A percentile compares a stretch with the other conserved stretches of the same genome.
Evolutionary conservation across 2,113 vertebrate species (phyloP).

Genomic region (Vireo altiloquus): DNA sequence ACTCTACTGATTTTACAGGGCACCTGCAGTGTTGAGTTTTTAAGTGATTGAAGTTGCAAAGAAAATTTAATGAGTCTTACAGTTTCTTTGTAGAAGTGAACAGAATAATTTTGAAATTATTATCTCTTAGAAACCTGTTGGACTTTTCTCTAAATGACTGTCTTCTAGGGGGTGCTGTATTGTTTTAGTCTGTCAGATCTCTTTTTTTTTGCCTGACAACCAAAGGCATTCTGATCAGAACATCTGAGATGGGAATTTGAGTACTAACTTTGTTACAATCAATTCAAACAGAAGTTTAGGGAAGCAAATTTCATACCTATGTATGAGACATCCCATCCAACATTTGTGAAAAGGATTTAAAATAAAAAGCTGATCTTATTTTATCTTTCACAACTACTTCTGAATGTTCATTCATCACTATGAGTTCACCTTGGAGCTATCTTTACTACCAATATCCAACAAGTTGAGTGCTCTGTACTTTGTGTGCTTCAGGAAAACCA

Average conservation of each 20-base stretch:
- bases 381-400: not conserved
- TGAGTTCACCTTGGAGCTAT: not conserved
- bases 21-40: not conserved
- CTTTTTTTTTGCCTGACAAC: not conserved
- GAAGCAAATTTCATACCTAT: not conserved
- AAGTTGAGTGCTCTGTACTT: not conserved
- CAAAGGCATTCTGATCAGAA: not conserved
- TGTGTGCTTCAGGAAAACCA: not conserved
- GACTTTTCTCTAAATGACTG: not conserved
- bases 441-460: not conserved
- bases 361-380: not conserved
- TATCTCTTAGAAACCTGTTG: not conserved
- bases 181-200: not conserved
- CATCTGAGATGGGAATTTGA: not conserved
- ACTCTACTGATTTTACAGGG: not conserved
- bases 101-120: not conserved
- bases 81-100: not conserved
- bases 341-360: not conserved
- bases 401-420: not conserved
- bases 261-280: not conserved
- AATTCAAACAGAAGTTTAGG: not conserved
- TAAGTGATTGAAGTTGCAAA: not conserved
- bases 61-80: not conserved
- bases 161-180: not conserved
- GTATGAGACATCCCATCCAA: not conserved